Percentiles rank a stretch among this genome's conserved stretches.
phyloP scores from a whole-genome alignment of 2,888 invertebrate species.

The Blera fallax region DNA sequence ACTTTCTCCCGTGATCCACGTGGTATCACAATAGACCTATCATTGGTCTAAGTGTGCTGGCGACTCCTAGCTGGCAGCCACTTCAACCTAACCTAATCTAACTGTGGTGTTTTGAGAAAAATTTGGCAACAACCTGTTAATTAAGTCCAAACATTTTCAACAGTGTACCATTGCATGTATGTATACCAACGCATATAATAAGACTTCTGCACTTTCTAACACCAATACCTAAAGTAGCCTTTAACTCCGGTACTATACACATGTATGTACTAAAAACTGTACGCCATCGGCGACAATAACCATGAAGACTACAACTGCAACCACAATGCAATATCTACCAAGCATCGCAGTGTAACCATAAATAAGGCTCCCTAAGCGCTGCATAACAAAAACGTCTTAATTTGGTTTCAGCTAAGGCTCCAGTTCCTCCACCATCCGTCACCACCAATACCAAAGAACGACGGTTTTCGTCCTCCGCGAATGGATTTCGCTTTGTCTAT shows the following conservation, averaged over 20 bases:
- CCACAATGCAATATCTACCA: constrained; percentile 8
- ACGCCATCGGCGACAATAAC: constrained; percentile 2
- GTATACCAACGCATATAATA: neutral
- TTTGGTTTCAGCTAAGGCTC: constrained; percentile 32
- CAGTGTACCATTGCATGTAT: neutral
- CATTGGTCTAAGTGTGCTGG: too few species aligned
- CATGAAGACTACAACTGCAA: neutral
- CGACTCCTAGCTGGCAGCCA: too few species aligned
- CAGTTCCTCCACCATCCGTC: neutral
- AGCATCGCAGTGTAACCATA: constrained; percentile 23
- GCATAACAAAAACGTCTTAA: constrained; percentile 70
- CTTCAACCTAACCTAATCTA: too few species aligned
- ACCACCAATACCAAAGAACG: neutral
- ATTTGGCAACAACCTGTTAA: too few species aligned
- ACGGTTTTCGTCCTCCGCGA: constrained; percentile 35
- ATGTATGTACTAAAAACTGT: neutral
- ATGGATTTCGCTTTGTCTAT: constrained; percentile 37
- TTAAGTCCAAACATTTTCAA: neutral
- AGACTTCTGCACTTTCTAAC: neutral
- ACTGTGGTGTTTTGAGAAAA: too few species aligned
- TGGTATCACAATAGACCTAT: too few species aligned
- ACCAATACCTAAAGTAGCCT: neutral
- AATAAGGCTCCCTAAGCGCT: constrained; percentile 47
- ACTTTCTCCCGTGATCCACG: too few species aligned
- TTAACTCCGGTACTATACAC: neutral